Percentiles rank a stretch among this genome's conserved stretches.
phyloP scores from a whole-genome alignment of 2,113 vertebrate genomes.

The Edolisoma coerulescens region DNA sequence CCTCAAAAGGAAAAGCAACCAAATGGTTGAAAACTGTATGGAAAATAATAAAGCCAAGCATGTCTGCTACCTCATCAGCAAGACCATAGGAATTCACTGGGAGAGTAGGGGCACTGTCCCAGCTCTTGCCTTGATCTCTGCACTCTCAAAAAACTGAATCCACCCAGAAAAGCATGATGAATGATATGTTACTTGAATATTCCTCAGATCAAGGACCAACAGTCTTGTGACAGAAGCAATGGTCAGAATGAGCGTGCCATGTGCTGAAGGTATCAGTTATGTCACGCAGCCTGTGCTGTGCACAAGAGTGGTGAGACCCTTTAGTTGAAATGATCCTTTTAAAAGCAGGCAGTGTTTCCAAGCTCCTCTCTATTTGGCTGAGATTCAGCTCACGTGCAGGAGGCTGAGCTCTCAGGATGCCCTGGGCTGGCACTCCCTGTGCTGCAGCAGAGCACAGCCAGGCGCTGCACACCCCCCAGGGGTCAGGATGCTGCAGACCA shows the following conservation, averaged over 20 bases:
- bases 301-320: background rate
- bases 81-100: background rate
- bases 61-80: background rate
- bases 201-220: background rate
- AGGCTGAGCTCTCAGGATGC: background rate
- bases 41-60: background rate
- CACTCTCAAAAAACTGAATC: background rate
- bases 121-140: background rate
- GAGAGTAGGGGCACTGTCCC: background rate
- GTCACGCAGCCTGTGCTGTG: background rate
- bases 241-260: background rate
- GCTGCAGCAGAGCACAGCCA: background rate
- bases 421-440: background rate
- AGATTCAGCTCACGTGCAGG: background rate
- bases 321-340: background rate
- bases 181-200: background rate
- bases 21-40: background rate
- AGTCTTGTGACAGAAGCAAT: background rate
- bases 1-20: background rate
- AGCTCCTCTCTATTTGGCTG: background rate
- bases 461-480: rapidly evolving
- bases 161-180: background rate
- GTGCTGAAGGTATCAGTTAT: background rate
- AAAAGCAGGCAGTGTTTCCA: background rate
- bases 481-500: background rate